A percentile compares a stretch with the other conserved stretches of the same genome.
These are phyloP conservation scores for Petrocephalus schoutedeni DNA, from an alignment of 2,797 vertebrate genomes.

Conservation along the genomic window DNA sequence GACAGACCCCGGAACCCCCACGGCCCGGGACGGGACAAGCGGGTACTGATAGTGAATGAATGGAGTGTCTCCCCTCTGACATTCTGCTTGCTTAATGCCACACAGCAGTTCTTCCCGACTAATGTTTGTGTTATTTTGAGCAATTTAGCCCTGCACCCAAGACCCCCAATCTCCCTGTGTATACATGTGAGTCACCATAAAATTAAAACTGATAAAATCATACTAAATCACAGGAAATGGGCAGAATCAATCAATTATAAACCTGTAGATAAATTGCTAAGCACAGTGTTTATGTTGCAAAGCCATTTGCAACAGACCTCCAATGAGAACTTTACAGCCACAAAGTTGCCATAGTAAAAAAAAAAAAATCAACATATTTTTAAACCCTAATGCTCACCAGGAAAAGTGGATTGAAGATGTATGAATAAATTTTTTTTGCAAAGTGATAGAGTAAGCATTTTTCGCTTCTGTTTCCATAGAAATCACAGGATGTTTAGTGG, in stretches of 20 bases:
- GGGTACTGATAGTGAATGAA: no score
- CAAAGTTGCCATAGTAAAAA: not conserved
- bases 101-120: not conserved
- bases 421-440: not conserved
- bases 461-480: not conserved
- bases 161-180: not conserved
- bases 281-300: not conserved
- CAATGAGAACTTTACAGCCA: not conserved
- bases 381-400: not conserved
- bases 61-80: not conserved
- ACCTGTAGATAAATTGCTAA: not conserved
- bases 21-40: no score
- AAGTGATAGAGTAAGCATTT: not conserved
- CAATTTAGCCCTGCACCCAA: not conserved
- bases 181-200: not conserved
- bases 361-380: not conserved
- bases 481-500: not conserved
- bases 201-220: not conserved
- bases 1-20: no score
- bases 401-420: not conserved
- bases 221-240: not conserved
- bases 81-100: not conserved
- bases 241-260: not conserved
- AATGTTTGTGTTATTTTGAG: not conserved
- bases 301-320: not conserved